These are phyloP conservation scores for Ciconia nigra DNA, from an alignment of 2,797 vertebrate species.

Conservation along the genomic window DNA sequence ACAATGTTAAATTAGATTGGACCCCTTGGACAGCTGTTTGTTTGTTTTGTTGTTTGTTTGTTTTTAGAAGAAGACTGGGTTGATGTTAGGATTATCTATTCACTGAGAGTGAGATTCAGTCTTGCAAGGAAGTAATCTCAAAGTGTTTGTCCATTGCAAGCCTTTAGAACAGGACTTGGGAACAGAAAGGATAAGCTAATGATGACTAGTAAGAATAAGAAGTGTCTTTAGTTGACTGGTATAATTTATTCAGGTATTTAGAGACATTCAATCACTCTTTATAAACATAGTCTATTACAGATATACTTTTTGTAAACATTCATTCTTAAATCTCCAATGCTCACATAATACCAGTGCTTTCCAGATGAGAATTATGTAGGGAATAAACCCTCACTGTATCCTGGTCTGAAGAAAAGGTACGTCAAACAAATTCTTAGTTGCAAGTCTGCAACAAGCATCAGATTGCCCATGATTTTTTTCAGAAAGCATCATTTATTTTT, in stretches of 20 bases:
- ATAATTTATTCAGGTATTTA: not conserved
- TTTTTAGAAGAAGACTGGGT: not conserved
- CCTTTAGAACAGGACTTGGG: not conserved
- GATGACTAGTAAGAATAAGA: not conserved
- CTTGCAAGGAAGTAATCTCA: not conserved
- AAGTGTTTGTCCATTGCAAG: not conserved
- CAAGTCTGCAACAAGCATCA: not conserved
- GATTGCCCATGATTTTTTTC: not conserved
- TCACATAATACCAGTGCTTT: not conserved
- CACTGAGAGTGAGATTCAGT: not conserved
- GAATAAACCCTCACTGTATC: not conserved
- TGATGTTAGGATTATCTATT: not conserved
- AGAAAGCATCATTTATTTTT: not conserved
- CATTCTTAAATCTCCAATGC: not conserved
- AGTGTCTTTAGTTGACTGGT: not conserved
- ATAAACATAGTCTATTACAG: not conserved
- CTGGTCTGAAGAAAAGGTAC: not conserved
- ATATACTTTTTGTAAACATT: not conserved
- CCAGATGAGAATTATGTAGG: not conserved
- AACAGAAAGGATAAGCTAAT: not conserved
- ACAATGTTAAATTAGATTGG: not conserved
- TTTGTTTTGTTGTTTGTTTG: not conserved
- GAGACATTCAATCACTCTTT: not conserved
- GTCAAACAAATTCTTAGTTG: not conserved
- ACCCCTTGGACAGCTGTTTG: not conserved